Base-by-base conservation (phyloP, 92 coral and sea anemone species). In the Blastomussa wellsi region DNA sequence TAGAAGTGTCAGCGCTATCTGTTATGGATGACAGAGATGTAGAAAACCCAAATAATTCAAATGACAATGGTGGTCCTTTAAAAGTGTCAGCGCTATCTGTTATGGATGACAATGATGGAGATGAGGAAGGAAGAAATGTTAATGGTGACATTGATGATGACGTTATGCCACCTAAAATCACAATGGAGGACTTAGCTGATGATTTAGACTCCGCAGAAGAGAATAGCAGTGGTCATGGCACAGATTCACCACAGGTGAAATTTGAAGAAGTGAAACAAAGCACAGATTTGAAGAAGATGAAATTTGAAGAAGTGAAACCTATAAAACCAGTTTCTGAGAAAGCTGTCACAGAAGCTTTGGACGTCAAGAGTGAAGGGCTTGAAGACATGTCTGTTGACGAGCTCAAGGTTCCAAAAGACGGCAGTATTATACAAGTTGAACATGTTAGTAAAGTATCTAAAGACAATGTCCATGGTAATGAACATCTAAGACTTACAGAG, bases 141-240 rank as follows among this genome's bases (percentile, higher is more conserved):
- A 71, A 83, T 78, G 71, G 84, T 15, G 59, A 80, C 20, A 89
- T 89, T 72, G 88, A 53, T n/a, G 90, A 89, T 47, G 89, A 88
- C 4, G 95, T 91, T 47, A 86, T 83, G 84, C 95, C 97, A 14
- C 95, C 91, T 4, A 84, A 72, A 38, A 78, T 94, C 66, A 94
- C 97, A 22, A 90, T 94, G 95, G 91, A 92, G 80, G 97, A 94
- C 74, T 86, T 94, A 5, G 88, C 90, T 31, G 86, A 75, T 87
- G 89, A 92, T 48, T 66, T 77, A 77, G 90, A 84, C 52, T 80
- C 53, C 2, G 60, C 84, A 17, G 82, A 75, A 26, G 90, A 88
- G 8, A 60, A 64, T 5, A 76, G 28, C 17, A 38, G n/a, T 44
- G 81, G 73, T 74, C 82, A 85, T 5, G 79, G 70, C 49, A 68